These are phyloP conservation scores for Hyposoter dolosus DNA, from an alignment of 2,888 invertebrate species.

Conservation along the genomic window DNA sequence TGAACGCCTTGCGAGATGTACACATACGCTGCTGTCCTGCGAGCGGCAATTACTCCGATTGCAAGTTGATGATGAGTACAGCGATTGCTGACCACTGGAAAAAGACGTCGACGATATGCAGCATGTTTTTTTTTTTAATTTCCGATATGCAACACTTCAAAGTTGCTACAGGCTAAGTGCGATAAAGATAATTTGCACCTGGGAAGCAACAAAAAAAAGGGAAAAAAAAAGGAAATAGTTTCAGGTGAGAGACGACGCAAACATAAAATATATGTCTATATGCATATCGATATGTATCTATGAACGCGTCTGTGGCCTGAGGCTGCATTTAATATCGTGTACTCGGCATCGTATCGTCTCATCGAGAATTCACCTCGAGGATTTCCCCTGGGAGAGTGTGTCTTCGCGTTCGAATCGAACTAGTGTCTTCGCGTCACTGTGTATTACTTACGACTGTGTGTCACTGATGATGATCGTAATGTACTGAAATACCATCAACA, in stretches of 20 bases:
- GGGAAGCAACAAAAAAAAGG: slow-evolving; percentile 8
- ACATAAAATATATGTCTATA: slow-evolving; percentile 13
- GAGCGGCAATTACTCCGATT: slow-evolving; percentile 65
- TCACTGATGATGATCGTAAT: slow-evolving; percentile 43
- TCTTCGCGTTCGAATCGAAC: slow-evolving; percentile 11
- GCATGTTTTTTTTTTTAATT: slow-evolving; percentile 17
- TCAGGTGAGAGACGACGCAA: slow-evolving; percentile 29
- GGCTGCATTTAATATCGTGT: slow-evolving; percentile 28
- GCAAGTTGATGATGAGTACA: slow-evolving; percentile 41
- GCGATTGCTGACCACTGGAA: slow-evolving; percentile 40
- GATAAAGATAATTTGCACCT: slow-evolving; percentile 59
- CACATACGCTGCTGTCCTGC: slow-evolving; percentile 33
- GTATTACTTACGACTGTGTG: slow-evolving; percentile 16
- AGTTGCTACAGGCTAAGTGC: slow-evolving; percentile 40
- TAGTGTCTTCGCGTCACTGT: slow-evolving; percentile 19
- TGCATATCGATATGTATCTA: slow-evolving; percentile 14
- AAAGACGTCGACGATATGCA: slow-evolving; percentile 27
- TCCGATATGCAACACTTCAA: slow-evolving; percentile 2
- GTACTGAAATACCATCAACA: slow-evolving; percentile 34
- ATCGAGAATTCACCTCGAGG: slow-evolving; percentile 34
- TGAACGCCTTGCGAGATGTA: slow-evolving; percentile 52
- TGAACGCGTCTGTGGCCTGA: slow-evolving; percentile 4
- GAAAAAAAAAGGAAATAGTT: slow-evolving; percentile 12
- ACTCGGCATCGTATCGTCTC: slow-evolving; percentile 25
- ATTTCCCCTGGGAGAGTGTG: slow-evolving; percentile 5